Evolutionary conservation across 1,140 invertebrate species (phyloP).

Genomic region (Penaeus vannamei): DNA sequence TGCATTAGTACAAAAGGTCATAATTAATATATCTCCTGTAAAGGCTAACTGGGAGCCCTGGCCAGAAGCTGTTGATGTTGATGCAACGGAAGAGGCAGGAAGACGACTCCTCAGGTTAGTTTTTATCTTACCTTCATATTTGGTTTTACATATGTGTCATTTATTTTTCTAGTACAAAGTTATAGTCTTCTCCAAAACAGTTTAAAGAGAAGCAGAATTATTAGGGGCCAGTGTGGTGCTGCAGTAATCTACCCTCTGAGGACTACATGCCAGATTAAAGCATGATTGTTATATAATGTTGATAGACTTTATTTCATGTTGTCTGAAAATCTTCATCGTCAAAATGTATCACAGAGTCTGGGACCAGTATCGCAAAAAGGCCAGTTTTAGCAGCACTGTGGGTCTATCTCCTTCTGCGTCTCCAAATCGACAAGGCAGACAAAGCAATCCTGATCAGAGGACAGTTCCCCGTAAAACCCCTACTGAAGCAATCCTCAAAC

Average conservation of each 20-base stretch:
- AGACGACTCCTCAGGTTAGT: slow-evolving; percentile 60
- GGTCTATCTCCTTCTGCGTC: slow-evolving; percentile 28
- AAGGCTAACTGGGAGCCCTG: slow-evolving; percentile 74
- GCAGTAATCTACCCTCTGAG: too few relatives aligned
- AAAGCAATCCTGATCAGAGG: not conserved
- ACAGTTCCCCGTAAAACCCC: slow-evolving; percentile 58
- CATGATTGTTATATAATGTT: not conserved
- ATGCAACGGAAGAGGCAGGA: slow-evolving; percentile 75
- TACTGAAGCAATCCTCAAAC: slow-evolving; percentile 69
- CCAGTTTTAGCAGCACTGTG: not conserved
- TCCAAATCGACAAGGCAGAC: not conserved
- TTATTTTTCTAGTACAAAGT: not conserved
- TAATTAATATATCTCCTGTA: not conserved
- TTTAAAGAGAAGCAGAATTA: too few relatives aligned
- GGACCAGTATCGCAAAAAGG: slow-evolving; percentile 42
- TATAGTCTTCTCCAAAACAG: not conserved
- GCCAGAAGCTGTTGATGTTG: slow-evolving; percentile 80
- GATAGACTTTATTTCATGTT: not conserved
- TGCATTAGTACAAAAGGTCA: not conserved
- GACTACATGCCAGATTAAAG: too few relatives aligned
- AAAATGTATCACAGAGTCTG: slow-evolving; percentile 37
- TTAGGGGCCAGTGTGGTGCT: too few relatives aligned
- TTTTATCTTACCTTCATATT: not conserved
- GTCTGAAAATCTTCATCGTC: not conserved
- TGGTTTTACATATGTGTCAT: not conserved